phyloP scores from a whole-genome alignment of 2,888 invertebrate species.

The Malacosoma neustria region DNA sequence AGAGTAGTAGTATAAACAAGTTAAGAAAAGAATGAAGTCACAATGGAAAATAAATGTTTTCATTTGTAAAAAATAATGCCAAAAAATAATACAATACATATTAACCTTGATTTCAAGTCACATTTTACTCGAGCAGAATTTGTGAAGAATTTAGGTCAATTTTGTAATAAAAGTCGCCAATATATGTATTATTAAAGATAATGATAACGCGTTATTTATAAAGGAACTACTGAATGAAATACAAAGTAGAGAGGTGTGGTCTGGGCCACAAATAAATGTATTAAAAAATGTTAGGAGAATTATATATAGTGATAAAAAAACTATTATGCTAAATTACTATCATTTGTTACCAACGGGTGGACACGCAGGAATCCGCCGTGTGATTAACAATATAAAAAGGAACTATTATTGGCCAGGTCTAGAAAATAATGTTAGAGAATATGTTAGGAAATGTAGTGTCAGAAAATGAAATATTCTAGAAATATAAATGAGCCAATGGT shows the following conservation, averaged over 20 bases:
- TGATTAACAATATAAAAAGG: constrained; percentile 5
- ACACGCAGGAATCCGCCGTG: constrained; percentile 1
- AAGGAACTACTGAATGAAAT: too few species aligned
- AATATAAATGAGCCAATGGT: constrained; percentile 1
- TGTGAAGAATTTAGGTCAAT: neutral
- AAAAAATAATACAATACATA: neutral
- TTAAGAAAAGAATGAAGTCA: neutral
- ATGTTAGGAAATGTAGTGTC: neutral
- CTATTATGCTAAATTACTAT: constrained; percentile 1
- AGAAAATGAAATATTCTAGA: too few species aligned
- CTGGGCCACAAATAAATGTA: too few species aligned
- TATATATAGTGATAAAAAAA: too few species aligned
- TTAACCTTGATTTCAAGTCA: neutral
- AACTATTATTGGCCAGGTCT: constrained; percentile 4
- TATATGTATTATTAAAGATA: too few species aligned
- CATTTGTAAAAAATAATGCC: too few species aligned
- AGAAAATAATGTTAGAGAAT: neutral
- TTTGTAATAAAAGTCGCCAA: neutral
- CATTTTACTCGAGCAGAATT: neutral
- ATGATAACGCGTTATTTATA: too few species aligned
- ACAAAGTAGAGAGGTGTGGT: too few species aligned
- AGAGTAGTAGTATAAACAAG: neutral
- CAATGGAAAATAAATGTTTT: neutral
- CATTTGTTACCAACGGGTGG: constrained; percentile 2
- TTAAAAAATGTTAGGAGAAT: too few species aligned